A percentile compares a stretch with the other conserved stretches of the same genome.
phyloP scores from a whole-genome alignment of 1,140 invertebrate genomes.

The Pseudachorutes palmiensis region DNA sequence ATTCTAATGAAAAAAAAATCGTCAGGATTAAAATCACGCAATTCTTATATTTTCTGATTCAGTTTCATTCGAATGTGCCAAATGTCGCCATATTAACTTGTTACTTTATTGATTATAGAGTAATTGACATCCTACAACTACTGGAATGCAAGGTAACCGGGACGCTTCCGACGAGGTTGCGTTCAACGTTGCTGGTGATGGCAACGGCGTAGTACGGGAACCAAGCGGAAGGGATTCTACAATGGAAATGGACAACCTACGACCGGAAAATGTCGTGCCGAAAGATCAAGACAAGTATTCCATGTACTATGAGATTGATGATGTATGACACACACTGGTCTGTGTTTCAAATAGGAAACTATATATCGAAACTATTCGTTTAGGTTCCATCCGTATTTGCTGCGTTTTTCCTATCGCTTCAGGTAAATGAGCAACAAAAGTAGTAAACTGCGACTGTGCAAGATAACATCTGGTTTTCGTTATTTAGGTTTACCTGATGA shows the following conservation, averaged over 20 bases:
- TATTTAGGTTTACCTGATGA: constrained; percentile 11
- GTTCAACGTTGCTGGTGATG: too few species aligned
- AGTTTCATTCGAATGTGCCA: not conserved
- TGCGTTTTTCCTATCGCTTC: not conserved
- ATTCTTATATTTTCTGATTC: too few species aligned
- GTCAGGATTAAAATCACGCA: too few species aligned
- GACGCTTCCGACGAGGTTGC: too few species aligned
- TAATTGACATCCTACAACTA: not conserved
- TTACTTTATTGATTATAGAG: not conserved
- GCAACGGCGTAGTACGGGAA: not conserved
- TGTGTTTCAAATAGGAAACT: not conserved
- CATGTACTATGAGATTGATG: constrained; percentile 5
- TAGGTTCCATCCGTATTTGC: not conserved
- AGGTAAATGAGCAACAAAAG: not conserved
- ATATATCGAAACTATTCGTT: not conserved
- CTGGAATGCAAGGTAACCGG: not conserved
- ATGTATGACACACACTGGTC: not conserved
- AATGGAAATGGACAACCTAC: not conserved
- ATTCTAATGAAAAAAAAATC: too few species aligned
- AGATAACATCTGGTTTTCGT: not conserved
- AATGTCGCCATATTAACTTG: constrained; percentile 2
- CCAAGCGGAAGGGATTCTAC: not conserved
- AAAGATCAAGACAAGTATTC: not conserved
- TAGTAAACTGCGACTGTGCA: not conserved
- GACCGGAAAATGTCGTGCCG: not conserved